These are phyloP conservation scores for Epinephelus coioides DNA, from an alignment of 2,797 vertebrate genomes.

Conservation along the genomic window DNA sequence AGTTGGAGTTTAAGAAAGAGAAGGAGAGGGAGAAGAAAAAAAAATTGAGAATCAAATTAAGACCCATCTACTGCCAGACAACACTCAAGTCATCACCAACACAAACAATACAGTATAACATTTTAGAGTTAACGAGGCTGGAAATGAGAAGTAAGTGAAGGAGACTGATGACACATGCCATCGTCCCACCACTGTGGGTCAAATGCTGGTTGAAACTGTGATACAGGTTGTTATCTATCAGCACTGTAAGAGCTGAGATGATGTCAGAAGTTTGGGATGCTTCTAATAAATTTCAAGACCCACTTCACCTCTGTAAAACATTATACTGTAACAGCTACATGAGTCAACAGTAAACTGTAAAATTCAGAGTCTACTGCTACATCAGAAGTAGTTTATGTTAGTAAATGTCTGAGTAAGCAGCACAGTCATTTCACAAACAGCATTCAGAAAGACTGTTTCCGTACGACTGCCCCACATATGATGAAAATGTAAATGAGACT, in stretches of 20 bases:
- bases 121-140: constrained; percentile 50
- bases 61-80: constrained; percentile 58
- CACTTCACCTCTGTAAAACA: constrained; percentile 61
- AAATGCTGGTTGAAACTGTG: background rate
- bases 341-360: constrained; percentile 29
- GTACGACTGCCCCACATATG: constrained; percentile 30
- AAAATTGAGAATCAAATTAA: constrained; percentile 70
- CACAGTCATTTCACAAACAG: constrained; percentile 56
- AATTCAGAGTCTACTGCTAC: constrained; percentile 16
- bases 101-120: constrained; percentile 68
- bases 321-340: constrained; percentile 64
- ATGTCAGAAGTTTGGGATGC: background rate
- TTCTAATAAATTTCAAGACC: background rate
- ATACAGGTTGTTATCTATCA: background rate
- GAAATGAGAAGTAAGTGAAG: constrained; percentile 9
- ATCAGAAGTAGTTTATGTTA: constrained; percentile 18
- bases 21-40: constrained; percentile 46
- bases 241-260: background rate
- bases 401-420: constrained; percentile 33
- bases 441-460: constrained; percentile 61
- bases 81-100: constrained; percentile 61
- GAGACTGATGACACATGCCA: constrained; percentile 2
- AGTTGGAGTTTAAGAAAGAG: constrained; percentile 67
- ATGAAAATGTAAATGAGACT: background rate
- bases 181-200: background rate